These are phyloP conservation scores for Nautilus pompilius DNA, from an alignment of 1,140 invertebrate genomes.

Conservation along the genomic window DNA sequence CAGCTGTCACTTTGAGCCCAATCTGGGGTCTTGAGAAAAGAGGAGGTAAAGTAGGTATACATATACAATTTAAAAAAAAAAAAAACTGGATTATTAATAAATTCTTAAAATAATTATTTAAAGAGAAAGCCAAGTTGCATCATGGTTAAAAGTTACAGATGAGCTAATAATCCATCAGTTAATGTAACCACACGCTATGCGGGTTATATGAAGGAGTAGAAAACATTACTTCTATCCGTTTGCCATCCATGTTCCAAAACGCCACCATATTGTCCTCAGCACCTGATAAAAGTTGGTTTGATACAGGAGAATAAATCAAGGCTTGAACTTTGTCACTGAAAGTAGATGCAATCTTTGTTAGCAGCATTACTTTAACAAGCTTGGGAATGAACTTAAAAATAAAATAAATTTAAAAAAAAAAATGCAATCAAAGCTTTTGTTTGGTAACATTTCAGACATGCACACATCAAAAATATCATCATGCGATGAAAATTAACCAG, in stretches of 20 bases:
- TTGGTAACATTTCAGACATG: no score
- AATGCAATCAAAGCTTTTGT: no score
- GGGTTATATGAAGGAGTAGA: no score
- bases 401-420: slow-evolving; percentile 4
- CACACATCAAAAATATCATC: no score
- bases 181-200: no score
- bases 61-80: slow-evolving; percentile 5
- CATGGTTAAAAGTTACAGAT: no score
- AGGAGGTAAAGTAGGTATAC: background rate
- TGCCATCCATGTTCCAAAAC: slow-evolving; percentile 90
- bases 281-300: slow-evolving; percentile 83
- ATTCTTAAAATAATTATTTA: background rate
- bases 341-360: no score
- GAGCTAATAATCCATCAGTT: no score
- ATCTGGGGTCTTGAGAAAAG: slow-evolving; percentile 70
- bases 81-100: background rate
- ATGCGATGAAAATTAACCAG: no score
- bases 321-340: slow-evolving; percentile 59
- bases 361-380: no score
- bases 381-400: slow-evolving; percentile 7
- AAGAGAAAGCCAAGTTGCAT: background rate
- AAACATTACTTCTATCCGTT: slow-evolving; percentile 77
- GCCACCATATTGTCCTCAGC: slow-evolving; percentile 91
- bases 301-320: slow-evolving; percentile 72
- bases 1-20: slow-evolving; percentile 94